Conservation (phyloP, 2,113 vertebrate genomes). For the Bufo bufo region DNA sequence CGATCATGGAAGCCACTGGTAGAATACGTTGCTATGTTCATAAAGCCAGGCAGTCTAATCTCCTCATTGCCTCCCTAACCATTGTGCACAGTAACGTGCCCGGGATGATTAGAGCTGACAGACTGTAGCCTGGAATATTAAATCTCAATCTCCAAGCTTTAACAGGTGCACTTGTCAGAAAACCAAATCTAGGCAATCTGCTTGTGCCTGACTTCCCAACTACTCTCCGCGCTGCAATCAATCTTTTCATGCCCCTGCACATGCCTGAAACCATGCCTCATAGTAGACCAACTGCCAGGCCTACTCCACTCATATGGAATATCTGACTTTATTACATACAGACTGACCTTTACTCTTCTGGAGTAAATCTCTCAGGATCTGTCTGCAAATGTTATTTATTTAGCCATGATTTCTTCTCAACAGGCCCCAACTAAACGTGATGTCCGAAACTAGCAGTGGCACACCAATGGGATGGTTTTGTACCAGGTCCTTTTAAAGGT, state of each 20-base stretch:
- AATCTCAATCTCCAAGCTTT: constrained; percentile 16
- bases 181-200: constrained; percentile 18
- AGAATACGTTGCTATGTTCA: background rate
- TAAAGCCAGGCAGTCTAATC: constrained; percentile 3
- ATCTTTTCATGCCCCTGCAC: constrained; percentile 4
- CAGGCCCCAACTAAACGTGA: background rate
- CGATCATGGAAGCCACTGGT: background rate
- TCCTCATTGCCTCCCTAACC: constrained; percentile 13
- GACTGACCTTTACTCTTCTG: constrained; percentile 1
- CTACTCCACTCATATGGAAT: background rate
- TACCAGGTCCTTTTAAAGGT: background rate
- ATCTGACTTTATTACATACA: background rate
- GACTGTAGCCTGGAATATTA: constrained; percentile 28
- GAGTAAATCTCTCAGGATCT: background rate
- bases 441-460: background rate
- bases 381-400: background rate
- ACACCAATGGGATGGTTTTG: background rate
- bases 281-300: background rate
- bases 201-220: constrained; percentile 5
- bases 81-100: constrained; percentile 3
- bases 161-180: constrained; percentile 30
- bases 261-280: background rate
- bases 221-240: background rate
- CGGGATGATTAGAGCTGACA: constrained; percentile 32
- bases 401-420: background rate